These are phyloP conservation scores for Pocillopora damicornis DNA, from an alignment of 64 coral and sea anemone species.

Conservation along the genomic window DNA sequence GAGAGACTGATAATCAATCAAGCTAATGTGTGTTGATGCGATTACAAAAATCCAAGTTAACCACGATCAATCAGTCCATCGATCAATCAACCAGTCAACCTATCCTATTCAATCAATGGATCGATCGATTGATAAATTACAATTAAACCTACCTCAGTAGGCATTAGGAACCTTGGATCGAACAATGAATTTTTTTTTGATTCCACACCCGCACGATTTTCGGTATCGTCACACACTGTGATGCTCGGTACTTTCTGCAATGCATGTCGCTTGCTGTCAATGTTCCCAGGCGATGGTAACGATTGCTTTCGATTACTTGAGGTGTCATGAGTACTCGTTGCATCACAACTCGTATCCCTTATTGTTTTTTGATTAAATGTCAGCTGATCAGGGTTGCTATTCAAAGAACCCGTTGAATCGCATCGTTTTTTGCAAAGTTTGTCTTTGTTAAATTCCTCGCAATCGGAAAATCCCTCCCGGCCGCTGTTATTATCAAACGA, in stretches of 20 bases:
- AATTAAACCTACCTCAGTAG: constrained; percentile 22
- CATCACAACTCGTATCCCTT: background rate
- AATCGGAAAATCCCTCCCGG: background rate
- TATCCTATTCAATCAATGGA: background rate
- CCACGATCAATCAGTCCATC: too few relatives aligned
- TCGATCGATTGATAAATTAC: background rate
- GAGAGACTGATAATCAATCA: too few relatives aligned
- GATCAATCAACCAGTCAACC: background rate
- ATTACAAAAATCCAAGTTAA: too few relatives aligned
- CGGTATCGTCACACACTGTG: background rate
- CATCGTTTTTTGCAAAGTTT: background rate
- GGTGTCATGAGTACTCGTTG: background rate
- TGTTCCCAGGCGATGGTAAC: background rate
- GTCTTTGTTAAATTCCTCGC: background rate
- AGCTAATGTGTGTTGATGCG: too few relatives aligned
- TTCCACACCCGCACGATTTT: background rate
- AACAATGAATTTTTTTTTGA: background rate
- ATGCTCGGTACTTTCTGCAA: constrained; percentile 3
- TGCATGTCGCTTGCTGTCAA: background rate
- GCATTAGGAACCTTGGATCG: constrained; percentile 40
- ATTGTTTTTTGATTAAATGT: background rate
- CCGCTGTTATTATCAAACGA: background rate
- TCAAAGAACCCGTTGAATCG: background rate
- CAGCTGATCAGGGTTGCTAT: background rate
- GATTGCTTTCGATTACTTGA: background rate